Evolutionary conservation across 1,140 invertebrate genomes (phyloP), one percentile per base, ranked within the genome.

Genomic region (Drosophila punjabiensis): DNA sequence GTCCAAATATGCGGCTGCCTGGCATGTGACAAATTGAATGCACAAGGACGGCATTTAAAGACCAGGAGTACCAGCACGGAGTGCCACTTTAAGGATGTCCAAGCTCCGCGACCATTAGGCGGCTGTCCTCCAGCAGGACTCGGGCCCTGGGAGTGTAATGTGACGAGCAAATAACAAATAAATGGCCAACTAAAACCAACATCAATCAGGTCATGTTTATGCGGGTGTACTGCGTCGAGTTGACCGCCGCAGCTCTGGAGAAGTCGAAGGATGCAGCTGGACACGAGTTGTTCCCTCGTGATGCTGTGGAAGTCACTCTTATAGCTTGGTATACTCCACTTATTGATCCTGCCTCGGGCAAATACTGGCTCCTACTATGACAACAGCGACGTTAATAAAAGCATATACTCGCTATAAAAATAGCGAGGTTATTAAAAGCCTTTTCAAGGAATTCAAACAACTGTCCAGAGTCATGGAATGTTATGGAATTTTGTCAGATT

Each of bases 191-290:
- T 68, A 81, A 85, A 77, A 58, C 73, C 59, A 81, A 85, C 82
- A 81, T 85, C 82, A 85, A 85, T 85, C 78, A 85, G 82, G 78
- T 74, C 68, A 81, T 81, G 82, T 78, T 85, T 85, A 85, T 85
- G 82, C 82, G 82, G 78, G 76, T 43, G 55, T 65, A 37, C 47
- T 58, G 37, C 20, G 45, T 43, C 9, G 37, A 50, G 47, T 45
- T 45, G 16, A 35, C 28, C 14, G 30, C 9, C 28, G 16, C 8
- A 32, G 63, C n/a, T 50, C 24, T 1, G 48, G 4, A 35, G 28
- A 24, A 61, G 43, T 41, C 37, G 4, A 14, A 18, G 28, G 41
- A 75, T 50, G 77, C 61, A 76, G 39, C 16, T 64, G 61, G 48
- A 18, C 39, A 28, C 16, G 64, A 28, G 58, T 59, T 37, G n/a